These are phyloP conservation scores for Geotrypetes seraphini DNA, from an alignment of 2,797 vertebrate genomes.

Conservation along the genomic window DNA sequence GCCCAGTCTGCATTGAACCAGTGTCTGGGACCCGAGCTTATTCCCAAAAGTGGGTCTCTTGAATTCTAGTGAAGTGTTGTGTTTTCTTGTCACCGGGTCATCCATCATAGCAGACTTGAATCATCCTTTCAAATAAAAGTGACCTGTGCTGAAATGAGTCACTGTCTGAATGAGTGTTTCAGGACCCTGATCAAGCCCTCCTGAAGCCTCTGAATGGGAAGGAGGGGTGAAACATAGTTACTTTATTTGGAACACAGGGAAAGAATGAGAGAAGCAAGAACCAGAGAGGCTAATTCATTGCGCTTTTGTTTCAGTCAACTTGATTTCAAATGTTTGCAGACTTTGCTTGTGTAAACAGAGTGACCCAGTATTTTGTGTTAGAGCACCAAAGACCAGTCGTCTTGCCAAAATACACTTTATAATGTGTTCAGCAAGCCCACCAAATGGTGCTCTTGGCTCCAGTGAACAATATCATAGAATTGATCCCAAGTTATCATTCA, in stretches of 20 bases:
- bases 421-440: too few relatives aligned
- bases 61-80: background rate
- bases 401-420: too few relatives aligned
- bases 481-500: slow-evolving; percentile 32
- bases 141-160: slow-evolving; percentile 3
- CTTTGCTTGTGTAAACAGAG: too few relatives aligned
- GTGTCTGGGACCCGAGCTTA: background rate
- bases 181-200: background rate
- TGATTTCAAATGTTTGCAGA: too few relatives aligned
- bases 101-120: background rate
- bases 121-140: slow-evolving; percentile 6
- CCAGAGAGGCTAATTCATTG: too few relatives aligned
- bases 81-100: background rate
- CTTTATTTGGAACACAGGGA: too few relatives aligned
- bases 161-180: background rate
- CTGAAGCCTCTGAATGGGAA: background rate
- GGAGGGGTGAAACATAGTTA: too few relatives aligned
- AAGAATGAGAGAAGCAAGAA: too few relatives aligned
- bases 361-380: too few relatives aligned
- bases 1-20: background rate
- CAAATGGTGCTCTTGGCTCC: slow-evolving; percentile 25
- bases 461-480: slow-evolving; percentile 21
- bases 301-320: too few relatives aligned
- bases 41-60: background rate
- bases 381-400: too few relatives aligned